These are phyloP conservation scores for Ladona fulva DNA, from an alignment of 1,140 invertebrate genomes.

Conservation along the genomic window DNA sequence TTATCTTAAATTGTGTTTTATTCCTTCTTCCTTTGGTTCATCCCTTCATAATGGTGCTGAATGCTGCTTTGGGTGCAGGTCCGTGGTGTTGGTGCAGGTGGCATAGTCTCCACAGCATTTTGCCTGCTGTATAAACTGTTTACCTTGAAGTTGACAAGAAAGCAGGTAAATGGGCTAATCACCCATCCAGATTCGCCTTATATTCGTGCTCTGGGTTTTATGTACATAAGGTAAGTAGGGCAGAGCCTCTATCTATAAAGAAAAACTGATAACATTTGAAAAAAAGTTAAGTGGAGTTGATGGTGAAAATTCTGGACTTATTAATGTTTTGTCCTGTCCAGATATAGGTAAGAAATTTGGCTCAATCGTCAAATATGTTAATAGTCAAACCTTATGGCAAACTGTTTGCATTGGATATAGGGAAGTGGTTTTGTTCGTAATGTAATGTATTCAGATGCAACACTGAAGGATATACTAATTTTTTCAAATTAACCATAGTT, in stretches of 20 bases:
- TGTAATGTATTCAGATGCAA: too few relatives aligned
- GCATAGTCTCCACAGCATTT: constrained; percentile 97
- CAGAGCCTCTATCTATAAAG: neutral
- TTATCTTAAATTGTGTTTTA: neutral
- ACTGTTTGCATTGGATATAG: too few relatives aligned
- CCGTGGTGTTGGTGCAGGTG: constrained; percentile 94
- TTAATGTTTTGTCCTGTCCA: too few relatives aligned
- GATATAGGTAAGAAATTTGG: too few relatives aligned
- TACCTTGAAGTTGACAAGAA: constrained; percentile 89
- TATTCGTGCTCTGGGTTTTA: constrained; percentile 92
- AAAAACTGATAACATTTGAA: constrained; percentile 13
- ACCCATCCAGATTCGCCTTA: constrained; percentile 95
- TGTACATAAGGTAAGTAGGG: constrained; percentile 71
- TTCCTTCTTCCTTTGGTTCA: neutral
- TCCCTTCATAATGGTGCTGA: constrained; percentile 4
- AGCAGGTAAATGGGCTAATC: constrained; percentile 92
- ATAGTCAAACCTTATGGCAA: too few relatives aligned
- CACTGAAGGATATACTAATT: too few relatives aligned
- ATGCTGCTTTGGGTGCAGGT: constrained; percentile 52
- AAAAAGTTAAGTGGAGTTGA: constrained; percentile 5
- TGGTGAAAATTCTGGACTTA: neutral
- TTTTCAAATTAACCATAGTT: too few relatives aligned
- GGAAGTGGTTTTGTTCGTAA: too few relatives aligned
- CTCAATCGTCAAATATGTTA: too few relatives aligned
- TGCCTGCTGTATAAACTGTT: constrained; percentile 98